Evolutionary conservation across 2,113 vertebrate species (phyloP), one percentile per base, ranked within the genome.

Genomic region (Pleuronectes platessa): DNA sequence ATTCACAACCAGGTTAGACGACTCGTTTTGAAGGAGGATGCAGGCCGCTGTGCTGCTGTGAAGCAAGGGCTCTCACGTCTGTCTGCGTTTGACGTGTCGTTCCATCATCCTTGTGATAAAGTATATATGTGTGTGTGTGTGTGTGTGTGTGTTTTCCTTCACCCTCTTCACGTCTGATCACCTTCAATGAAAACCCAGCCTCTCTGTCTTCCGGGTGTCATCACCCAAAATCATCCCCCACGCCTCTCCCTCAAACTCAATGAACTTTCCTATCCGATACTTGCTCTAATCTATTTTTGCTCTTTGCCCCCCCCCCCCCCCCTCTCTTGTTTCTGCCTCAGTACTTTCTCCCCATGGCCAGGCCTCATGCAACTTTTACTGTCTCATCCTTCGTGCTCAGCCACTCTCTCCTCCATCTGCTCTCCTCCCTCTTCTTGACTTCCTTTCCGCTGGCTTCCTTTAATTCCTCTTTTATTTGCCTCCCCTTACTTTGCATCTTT

Each of bases 341-440:
- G 58, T 89, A 89, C 86, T 69, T 81, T 89, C 83, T 84, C 79
- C 87, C 87, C 84, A 73, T 83, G 82, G 88, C 78, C 86, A 83
- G 80, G 87, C 86, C 87, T 93, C 92, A 93, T 92, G 90, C 87
- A 93, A 92, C 86, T 93, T 92, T 93, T 90, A 92, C 84, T 90
- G 78, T 62, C 84, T 81, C 75, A 53, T 81, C 74, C 83, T 79
- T 82, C 71, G 65, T 64, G 24, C 79, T 86, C 83, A 61, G 62
- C n/a, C 27, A 37, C 81, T 81, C 79, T 78, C 66, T 68, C 62
- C 68, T 87, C 83, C 89, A 81, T 92, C 90, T 90, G 81, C 83
- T 84, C n/a, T 21, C 45, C 76, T 77, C 69, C 56, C 61, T 72
- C 59, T 55, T 68, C 42, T 60, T 78, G 47, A 15, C 66, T 78